Percentiles rank a stretch among this genome's conserved stretches.
Evolutionary conservation across 2,797 vertebrate genomes (phyloP).

Genomic region (Manis javanica): DNA sequence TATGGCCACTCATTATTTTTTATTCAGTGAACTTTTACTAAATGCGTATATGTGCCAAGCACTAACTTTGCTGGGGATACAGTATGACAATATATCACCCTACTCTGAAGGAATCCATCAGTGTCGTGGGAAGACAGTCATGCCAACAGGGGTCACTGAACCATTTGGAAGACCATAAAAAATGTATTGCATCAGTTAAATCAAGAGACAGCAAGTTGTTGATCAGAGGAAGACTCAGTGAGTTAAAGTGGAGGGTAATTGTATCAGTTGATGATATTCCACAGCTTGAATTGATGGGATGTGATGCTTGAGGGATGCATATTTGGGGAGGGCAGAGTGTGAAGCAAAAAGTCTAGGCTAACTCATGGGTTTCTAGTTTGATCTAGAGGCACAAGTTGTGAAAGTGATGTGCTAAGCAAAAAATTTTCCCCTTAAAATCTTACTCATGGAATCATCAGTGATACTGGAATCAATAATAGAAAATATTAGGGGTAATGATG

Average conservation of each 20-base stretch:
- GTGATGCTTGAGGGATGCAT: not conserved
- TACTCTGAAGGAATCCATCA: not conserved
- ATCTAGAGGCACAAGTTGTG: conserved; percentile 6
- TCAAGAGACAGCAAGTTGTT: not conserved
- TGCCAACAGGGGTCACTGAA: not conserved
- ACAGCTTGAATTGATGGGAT: not conserved
- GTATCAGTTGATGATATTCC: not conserved
- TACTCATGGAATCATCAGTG: not conserved
- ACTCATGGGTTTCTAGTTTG: not conserved
- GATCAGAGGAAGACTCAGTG: not conserved
- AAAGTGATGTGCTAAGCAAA: conserved; percentile 24
- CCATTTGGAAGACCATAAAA: not conserved
- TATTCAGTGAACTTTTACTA: conserved; percentile 38
- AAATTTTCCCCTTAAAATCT: conserved; percentile 53
- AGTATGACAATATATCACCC: not conserved
- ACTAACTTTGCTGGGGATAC: not conserved
- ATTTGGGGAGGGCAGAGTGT: not conserved
- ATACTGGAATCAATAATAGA: not conserved
- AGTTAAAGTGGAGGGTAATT: not conserved
- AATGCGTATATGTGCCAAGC: not conserved
- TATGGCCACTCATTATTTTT: conserved; percentile 11
- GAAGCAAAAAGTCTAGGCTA: not conserved
- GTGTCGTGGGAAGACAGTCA: not conserved
- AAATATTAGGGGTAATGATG: not conserved
- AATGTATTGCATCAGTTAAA: not conserved